These are phyloP conservation scores for Lysandra coridon DNA, from an alignment of 2,888 invertebrate genomes.

Conservation along the genomic window DNA sequence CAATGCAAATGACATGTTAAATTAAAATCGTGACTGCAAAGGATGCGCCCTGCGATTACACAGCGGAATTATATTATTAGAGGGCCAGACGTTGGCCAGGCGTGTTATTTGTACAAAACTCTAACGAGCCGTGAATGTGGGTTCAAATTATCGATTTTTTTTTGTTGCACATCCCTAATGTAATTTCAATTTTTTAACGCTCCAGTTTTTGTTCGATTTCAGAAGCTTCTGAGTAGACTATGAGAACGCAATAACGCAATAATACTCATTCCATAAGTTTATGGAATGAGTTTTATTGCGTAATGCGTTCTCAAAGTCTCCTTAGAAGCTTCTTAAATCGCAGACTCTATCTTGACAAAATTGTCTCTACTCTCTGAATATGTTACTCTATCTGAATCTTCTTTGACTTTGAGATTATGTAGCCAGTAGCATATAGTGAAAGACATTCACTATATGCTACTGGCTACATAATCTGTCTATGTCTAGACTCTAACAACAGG, in stretches of 20 bases:
- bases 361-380: too few species aligned
- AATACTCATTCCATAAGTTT: too few species aligned
- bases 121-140: slow-evolving; percentile 13
- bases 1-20: slow-evolving; percentile 13
- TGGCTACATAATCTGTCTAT: too few species aligned
- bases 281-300: neutral
- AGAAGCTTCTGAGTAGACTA: too few species aligned
- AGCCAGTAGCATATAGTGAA: too few species aligned
- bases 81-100: slow-evolving; percentile 7
- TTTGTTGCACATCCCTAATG: neutral
- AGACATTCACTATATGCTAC: too few species aligned
- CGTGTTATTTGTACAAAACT: slow-evolving; percentile 21
- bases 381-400: too few species aligned
- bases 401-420: too few species aligned
- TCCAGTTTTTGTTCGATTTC: neutral
- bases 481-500: too few species aligned
- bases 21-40: slow-evolving; percentile 12
- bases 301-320: neutral
- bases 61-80: slow-evolving; percentile 12
- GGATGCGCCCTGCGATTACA: slow-evolving; percentile 4
- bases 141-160: neutral
- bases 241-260: too few species aligned
- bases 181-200: neutral
- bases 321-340: neutral
- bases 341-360: too few species aligned